A percentile compares a stretch with the other conserved stretches of the same genome.
phyloP scores from a whole-genome alignment of 2,113 vertebrate species.

The Corvus cornix region DNA sequence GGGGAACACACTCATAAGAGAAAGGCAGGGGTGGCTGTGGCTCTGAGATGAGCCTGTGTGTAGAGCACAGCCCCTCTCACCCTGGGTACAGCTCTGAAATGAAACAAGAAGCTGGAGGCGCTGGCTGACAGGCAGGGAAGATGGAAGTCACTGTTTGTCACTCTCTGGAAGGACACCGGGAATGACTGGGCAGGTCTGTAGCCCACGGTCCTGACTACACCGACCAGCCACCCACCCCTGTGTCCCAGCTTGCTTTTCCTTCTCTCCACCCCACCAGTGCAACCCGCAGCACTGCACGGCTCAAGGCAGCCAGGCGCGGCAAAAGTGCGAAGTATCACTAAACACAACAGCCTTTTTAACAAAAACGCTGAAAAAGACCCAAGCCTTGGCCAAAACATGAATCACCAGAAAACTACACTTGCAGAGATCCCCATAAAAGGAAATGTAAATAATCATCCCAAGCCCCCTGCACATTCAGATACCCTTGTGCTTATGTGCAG shows the following conservation, averaged over 20 bases:
- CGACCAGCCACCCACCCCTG: not conserved
- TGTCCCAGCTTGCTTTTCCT: accelerated
- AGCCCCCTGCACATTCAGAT: not conserved
- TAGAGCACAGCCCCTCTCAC: not conserved
- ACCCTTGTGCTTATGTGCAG: not conserved
- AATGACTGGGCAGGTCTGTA: not conserved
- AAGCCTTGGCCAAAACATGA: constrained; percentile 10
- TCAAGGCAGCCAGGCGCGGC: not conserved
- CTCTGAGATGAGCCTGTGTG: not conserved
- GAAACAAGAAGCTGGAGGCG: not conserved
- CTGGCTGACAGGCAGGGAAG: not conserved
- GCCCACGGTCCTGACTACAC: too few species aligned
- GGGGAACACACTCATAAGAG: not conserved
- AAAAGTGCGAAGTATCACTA: not conserved
- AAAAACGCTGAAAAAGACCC: not conserved
- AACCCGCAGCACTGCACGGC: accelerated
- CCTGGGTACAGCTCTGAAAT: not conserved
- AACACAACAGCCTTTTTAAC: not conserved
- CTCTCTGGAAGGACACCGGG: not conserved
- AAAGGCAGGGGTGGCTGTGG: not conserved
- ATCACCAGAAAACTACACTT: constrained; percentile 11
- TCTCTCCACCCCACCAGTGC: not conserved
- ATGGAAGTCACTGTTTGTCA: not conserved
- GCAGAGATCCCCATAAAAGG: constrained; percentile 51
- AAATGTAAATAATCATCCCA: not conserved